phyloP scores from a whole-genome alignment of 2,888 invertebrate genomes.

The Ryuthela nishihirai region DNA sequence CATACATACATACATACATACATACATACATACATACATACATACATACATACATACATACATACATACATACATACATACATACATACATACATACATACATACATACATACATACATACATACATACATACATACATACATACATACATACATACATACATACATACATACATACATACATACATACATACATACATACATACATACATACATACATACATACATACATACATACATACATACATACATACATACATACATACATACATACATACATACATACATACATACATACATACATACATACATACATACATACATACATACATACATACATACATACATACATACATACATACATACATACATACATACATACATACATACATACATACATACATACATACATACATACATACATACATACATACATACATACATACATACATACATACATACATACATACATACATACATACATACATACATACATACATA shows the following conservation, averaged over 20 bases:
- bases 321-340: neutral
- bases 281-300: neutral
- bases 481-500: neutral
- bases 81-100: neutral
- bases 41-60: neutral
- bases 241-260: neutral
- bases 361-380: neutral
- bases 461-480: neutral
- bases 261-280: neutral
- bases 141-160: neutral
- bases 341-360: neutral
- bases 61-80: neutral
- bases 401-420: neutral
- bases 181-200: neutral
- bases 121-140: neutral
- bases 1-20: neutral
- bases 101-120: neutral
- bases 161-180: neutral
- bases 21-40: neutral
- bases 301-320: neutral
- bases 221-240: neutral
- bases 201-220: neutral
- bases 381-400: neutral
- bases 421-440: neutral
- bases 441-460: neutral